Evolutionary conservation across 2,113 vertebrate species (phyloP), one percentile per base, ranked within the genome.

Genomic region (Passer montanus): DNA sequence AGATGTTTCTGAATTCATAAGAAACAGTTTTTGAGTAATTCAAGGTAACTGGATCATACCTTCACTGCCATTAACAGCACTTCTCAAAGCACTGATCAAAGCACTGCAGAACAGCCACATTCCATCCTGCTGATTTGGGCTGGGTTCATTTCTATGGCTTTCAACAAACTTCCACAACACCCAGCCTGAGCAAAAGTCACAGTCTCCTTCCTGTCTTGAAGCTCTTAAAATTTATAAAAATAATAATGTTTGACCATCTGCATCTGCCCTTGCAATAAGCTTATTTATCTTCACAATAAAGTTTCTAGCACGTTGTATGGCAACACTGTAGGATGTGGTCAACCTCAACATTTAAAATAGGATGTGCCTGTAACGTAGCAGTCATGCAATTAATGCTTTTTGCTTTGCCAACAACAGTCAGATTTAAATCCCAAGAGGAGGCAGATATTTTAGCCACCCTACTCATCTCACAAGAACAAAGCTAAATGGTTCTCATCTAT

Each of bases 341-440:
- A 93, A 91, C 68, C 78, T 88, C 77, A 88, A 58, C 52, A 75
- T 80, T 76, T 84, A 95, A 95, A 89, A 85, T 44, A 89, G 47
- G 39, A 70, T 78, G 52, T 30, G 53, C 24, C 80, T 76, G 84
- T 82, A 92, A 92, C 6, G 1, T 46, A 58, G 58, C 37, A 94
- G 77, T 84, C 86, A 84, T 85, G 79, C 93, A 92, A 89, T 86
- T 84, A 81, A 91, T 90, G 84, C 62, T 84, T 86, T 94, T 84
- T 92, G 52, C 68, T 94, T 84, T 96, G 91, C 81, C 84, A 92
- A 73, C 79, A 69, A 73, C 87, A 74, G 84, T 87, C 76, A 84
- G 64, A 84, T 82, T 77, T 91, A 83, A 91, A 85, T 60, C 88
- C 39, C 55, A 55, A 72, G 69, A 85, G 78, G n/a, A 76, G 59